These are phyloP conservation scores for Drosophila biarmipes DNA, from an alignment of 1,140 invertebrate genomes.

Conservation along the genomic window DNA sequence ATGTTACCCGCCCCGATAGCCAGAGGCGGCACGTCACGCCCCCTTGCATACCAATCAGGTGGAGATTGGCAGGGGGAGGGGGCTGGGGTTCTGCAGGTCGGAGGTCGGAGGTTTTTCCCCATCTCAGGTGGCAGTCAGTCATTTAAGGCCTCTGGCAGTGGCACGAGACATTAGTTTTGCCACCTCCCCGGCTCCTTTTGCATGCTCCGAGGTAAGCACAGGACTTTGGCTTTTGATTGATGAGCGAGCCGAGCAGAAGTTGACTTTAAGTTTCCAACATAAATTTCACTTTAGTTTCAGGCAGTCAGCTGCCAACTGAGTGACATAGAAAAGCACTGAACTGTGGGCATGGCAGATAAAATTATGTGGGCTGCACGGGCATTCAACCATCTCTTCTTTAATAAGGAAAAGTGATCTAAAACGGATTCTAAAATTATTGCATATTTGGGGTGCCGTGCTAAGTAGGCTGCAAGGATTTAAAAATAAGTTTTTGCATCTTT, in stretches of 20 bases:
- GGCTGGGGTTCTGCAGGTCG: neutral
- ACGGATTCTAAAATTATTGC: no score
- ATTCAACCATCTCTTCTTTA: neutral
- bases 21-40: constrained; percentile 19
- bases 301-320: constrained; percentile 21
- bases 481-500: no score
- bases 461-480: neutral
- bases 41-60: constrained; percentile 63
- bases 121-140: constrained; percentile 56
- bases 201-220: constrained; percentile 22
- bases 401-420: neutral
- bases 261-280: constrained; percentile 36
- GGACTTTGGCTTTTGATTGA: constrained; percentile 57
- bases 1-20: constrained; percentile 21
- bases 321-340: constrained; percentile 56
- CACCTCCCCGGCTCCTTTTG: constrained; percentile 5
- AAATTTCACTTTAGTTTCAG: constrained; percentile 47
- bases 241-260: constrained; percentile 38
- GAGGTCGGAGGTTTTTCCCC: neutral
- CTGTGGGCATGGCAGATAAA: constrained; percentile 48
- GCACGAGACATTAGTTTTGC: constrained; percentile 59
- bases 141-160: constrained; percentile 63
- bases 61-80: neutral
- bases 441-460: no score
- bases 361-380: constrained; percentile 18